Evolutionary conservation across 2,888 invertebrate species (phyloP), one percentile per base, ranked within the genome.

Genomic region (Tetanocera ferruginea): DNA sequence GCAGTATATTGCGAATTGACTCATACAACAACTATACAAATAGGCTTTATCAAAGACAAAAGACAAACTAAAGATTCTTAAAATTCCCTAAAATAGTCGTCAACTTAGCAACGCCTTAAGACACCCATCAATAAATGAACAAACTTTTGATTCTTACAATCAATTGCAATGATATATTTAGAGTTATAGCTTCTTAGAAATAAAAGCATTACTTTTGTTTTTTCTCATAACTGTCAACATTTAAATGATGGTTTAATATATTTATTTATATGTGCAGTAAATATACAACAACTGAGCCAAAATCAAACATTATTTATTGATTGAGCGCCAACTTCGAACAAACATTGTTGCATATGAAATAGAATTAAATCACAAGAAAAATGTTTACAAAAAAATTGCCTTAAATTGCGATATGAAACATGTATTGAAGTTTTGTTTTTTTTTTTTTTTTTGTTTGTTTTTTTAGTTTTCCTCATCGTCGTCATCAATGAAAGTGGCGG

Each of bases 161-260:
- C 85, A 82, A 85, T 85, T 85, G 85, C 85, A 82, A 79, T 78
- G 34, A 81, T 82, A 81, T 83, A 83, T 81, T 84, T 81, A 34
- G 80, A 78, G 81, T 80, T 77, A 70, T 81, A 72, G 78, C 77
- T 62, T 28, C 52, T 25, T 34, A 8, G 2, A 49, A 64, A 74
- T 19, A 11, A 31, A 31, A 17, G 49, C 14, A 14, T 49, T 6
- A 9, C 9, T 49, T 1, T 3, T 9, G 34, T n/a, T 64, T 25
- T 64, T 31, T 6, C 31, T 25, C 5, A 31, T 14, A 25, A 23
- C 31, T 57, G 11, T 60, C 11, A 25, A 60, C 17, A 60, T 28
- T 28, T 60, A 28, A 28, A 28, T 25, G 11, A 28, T 28, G 17
- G 28, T 9, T 28, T 25, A 60, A 28, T 25, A 14, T 60, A n/a